Evolutionary conservation across 2,113 vertebrate genomes (phyloP).

Genomic region (Athene cunicularia): DNA sequence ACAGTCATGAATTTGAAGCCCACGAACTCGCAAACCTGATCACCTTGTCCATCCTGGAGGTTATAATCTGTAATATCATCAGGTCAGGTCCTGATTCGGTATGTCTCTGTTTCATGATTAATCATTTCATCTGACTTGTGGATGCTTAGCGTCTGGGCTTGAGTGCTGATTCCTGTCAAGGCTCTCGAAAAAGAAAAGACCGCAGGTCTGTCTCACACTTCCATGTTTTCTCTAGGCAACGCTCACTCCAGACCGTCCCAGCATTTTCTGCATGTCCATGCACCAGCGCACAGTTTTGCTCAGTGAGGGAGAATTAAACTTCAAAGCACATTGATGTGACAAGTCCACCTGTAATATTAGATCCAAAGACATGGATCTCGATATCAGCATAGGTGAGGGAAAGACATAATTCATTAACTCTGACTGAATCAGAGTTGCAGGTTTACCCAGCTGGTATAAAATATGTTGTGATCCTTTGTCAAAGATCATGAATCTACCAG

Average conservation of each 20-base stretch:
- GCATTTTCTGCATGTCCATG: neutral
- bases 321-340: neutral
- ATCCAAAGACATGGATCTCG: neutral
- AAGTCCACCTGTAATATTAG: neutral
- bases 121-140: neutral
- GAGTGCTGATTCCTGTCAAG: neutral
- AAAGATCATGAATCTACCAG: neutral
- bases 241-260: neutral
- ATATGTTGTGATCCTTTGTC: neutral
- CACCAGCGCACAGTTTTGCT: neutral
- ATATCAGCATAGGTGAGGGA: neutral
- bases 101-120: neutral
- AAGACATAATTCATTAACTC: conserved; percentile 34
- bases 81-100: neutral
- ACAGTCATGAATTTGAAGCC: neutral
- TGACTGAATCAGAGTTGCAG: neutral
- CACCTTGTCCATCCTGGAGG: neutral
- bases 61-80: neutral
- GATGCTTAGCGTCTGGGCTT: neutral
- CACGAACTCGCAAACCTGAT: neutral
- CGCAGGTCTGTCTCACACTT: neutral
- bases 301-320: neutral
- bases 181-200: neutral
- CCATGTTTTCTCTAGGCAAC: neutral
- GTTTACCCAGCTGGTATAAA: conserved; percentile 3